These are phyloP conservation scores for Patagioenas fasciata DNA, from an alignment of 2,113 vertebrate genomes.

Conservation along the genomic window DNA sequence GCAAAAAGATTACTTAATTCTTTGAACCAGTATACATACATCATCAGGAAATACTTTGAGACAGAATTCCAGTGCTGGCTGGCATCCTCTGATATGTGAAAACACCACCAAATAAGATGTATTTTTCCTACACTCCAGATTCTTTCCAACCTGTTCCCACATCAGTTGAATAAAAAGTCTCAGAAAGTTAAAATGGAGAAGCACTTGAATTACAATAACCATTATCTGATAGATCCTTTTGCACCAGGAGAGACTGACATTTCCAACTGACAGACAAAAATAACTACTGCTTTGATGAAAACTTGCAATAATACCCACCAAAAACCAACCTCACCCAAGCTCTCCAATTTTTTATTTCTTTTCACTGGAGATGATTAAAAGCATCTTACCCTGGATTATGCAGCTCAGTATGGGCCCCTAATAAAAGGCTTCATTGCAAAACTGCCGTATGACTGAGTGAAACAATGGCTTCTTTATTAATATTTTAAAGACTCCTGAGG, in stretches of 20 bases:
- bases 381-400: not conserved
- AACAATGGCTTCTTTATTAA: slow-evolving; percentile 52
- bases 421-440: slow-evolving; percentile 37
- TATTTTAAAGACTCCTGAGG: slow-evolving; percentile 38
- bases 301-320: not conserved
- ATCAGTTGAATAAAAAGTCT: not conserved
- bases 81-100: not conserved
- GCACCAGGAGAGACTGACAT: not conserved
- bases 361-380: slow-evolving; percentile 30
- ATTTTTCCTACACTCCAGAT: not conserved
- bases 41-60: not conserved
- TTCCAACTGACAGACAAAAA: slow-evolving; percentile 3
- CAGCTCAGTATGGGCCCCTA: not conserved
- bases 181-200: not conserved
- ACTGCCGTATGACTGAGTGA: not conserved
- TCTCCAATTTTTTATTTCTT: not conserved
- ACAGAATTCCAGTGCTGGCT: not conserved
- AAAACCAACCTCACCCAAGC: not conserved
- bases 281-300: not conserved
- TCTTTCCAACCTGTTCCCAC: not conserved
- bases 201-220: not conserved
- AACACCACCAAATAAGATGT: not conserved
- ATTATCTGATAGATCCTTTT: not conserved
- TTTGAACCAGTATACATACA: not conserved
- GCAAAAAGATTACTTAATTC: not conserved